Conservation (phyloP, 2,888 invertebrate genomes). For the Athalia circularis region DNA sequence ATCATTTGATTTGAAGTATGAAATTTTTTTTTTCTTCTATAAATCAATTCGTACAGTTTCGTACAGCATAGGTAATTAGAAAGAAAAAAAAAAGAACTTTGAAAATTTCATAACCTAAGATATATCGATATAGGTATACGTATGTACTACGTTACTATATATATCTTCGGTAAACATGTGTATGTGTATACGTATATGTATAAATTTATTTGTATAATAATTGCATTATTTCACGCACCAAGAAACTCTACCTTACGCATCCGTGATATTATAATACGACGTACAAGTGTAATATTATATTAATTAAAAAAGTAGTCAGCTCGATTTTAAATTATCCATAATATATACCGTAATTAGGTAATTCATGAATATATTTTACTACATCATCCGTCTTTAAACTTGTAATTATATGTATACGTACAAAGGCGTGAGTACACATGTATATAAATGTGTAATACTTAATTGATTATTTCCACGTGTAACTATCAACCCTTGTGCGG, state of each 20-base stretch:
- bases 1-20: too few species aligned
- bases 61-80: too few species aligned
- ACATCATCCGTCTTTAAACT: not conserved
- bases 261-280: not conserved
- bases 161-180: too few species aligned
- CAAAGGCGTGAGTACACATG: not conserved
- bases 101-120: too few species aligned
- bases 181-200: too few species aligned
- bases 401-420: not conserved
- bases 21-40: not conserved
- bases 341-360: not conserved
- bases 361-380: conserved; percentile 8
- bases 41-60: not conserved
- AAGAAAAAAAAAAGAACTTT: too few species aligned
- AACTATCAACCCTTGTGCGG: too few species aligned
- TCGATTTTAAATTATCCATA: not conserved
- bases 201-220: not conserved
- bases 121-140: too few species aligned
- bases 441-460: too few species aligned
- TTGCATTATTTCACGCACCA: conserved; percentile 4
- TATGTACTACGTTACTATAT: too few species aligned
- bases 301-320: conserved; percentile 4
- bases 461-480: too few species aligned
- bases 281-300: not conserved
- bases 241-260: not conserved